A percentile compares a stretch with the other conserved stretches of the same genome.
These are phyloP conservation scores for Latrodectus hesperus DNA, from an alignment of 2,888 invertebrate species.

Conservation along the genomic window DNA sequence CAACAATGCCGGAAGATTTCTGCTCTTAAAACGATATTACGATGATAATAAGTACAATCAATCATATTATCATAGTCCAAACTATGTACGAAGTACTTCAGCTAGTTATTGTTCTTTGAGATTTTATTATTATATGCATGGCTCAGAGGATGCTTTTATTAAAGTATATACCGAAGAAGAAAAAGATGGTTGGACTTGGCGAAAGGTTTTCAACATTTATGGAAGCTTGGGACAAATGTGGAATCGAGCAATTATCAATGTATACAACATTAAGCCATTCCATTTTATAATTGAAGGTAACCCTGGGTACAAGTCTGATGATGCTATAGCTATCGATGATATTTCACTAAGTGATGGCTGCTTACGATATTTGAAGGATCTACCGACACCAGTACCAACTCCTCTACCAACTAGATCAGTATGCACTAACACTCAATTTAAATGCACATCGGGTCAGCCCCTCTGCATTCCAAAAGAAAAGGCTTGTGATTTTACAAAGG, in stretches of 20 bases:
- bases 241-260: constrained; percentile 41
- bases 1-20: constrained; percentile 36
- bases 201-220: constrained; percentile 24
- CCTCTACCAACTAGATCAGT: constrained; percentile 43
- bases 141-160: constrained; percentile 15
- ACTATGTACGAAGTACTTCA: constrained; percentile 18
- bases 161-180: constrained; percentile 62
- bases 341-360: constrained; percentile 64
- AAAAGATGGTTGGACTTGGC: constrained; percentile 54
- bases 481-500: constrained; percentile 63
- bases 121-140: constrained; percentile 66
- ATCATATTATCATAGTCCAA: constrained; percentile 60
- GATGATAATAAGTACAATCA: constrained; percentile 10
- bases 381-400: constrained; percentile 56
- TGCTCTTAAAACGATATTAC: constrained; percentile 20
- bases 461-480: constrained; percentile 53
- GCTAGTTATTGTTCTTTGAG: constrained; percentile 43
- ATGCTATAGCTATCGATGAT: constrained; percentile 68
- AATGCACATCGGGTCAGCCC: constrained; percentile 46
- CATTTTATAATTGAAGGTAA: constrained; percentile 67
- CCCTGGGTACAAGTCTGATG: constrained; percentile 20
- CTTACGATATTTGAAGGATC: constrained; percentile 10
- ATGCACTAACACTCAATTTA: constrained; percentile 45
- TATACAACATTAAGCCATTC: constrained; percentile 34
- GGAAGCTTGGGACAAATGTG: constrained; percentile 63